phyloP scores from a whole-genome alignment of 2,113 vertebrate species.

The Forbesichthys agassizii region DNA sequence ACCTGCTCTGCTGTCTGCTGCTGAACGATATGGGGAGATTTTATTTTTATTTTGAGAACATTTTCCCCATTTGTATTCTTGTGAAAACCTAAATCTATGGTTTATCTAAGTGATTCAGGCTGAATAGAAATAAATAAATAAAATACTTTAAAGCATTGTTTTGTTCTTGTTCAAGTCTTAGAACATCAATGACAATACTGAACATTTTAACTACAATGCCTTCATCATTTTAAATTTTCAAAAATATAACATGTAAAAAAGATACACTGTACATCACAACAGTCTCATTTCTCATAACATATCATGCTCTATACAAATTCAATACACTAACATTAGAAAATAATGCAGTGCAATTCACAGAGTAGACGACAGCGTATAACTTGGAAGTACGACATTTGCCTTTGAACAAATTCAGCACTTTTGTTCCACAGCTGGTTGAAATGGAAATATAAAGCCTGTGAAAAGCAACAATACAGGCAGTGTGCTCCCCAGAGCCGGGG shows the following conservation, averaged over 20 bases:
- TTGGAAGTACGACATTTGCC: slow-evolving; percentile 44
- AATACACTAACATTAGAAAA: no score
- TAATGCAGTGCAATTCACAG: slow-evolving; percentile 24
- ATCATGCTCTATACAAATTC: no score
- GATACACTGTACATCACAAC: background rate
- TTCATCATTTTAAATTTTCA: slow-evolving; percentile 2
- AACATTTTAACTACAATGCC: background rate
- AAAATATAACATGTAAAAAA: slow-evolving; percentile 1
- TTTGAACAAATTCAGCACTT: slow-evolving; percentile 52
- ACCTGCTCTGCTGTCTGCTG: slow-evolving; percentile 32
- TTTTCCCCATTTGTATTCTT: slow-evolving; percentile 8
- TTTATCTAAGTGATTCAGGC: slow-evolving; percentile 3
- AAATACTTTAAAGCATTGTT: background rate
- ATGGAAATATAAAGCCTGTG: slow-evolving; percentile 63
- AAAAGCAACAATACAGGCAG: slow-evolving; percentile 57
- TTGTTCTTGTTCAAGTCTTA: background rate
- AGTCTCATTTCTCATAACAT: no score
- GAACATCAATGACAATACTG: slow-evolving; percentile 9
- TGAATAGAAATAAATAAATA: background rate
- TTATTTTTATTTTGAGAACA: background rate
- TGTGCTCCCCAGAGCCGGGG: slow-evolving; percentile 67
- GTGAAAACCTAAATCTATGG: slow-evolving; percentile 23
- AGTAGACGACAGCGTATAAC: slow-evolving; percentile 23
- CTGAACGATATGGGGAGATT: slow-evolving; percentile 25
- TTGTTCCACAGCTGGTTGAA: slow-evolving; percentile 59